Evolutionary conservation across 2,888 invertebrate species (phyloP), one percentile per base, ranked within the genome.

Genomic region (Anaspis maculata): DNA sequence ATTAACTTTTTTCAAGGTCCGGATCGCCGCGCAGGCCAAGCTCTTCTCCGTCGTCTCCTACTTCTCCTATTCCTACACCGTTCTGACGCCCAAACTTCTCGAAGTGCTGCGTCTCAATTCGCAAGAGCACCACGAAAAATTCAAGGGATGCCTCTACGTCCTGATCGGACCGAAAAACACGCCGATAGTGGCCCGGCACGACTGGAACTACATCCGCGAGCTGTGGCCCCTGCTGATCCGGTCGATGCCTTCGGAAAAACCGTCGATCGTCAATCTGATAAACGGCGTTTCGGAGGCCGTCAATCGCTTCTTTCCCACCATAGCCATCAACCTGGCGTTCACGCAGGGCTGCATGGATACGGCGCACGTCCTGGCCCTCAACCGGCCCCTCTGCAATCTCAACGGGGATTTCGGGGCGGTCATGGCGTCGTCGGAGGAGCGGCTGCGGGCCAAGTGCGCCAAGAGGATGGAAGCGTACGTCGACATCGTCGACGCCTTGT

Each of bases 181-280:
- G 3, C 75, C 80, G 1, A 63, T 90, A 4, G 63, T 82, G 2
- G 73, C 79, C 6, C 76, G 80, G 49, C 78, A 81, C 42, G 80
- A 87, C 58, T 94, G 90, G 89, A 69, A 76, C 4, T 72, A 79
- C 3, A 68, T 84, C 11, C 64, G 70, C 22, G 66, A 73, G 14
- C 60, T 92, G 1, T 91, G 91, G 89, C 84, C 88, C 0, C 77
- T 83, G 2, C 57, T 94, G 12, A 69, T 90, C 1, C 71, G 73
- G 35, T 81, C 88, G 1, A 79, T 80, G 41, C 79, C 87, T 27
- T 88, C 88, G 2, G 92, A 94, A 56, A 91, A 92, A 57, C 80
- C 81, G 1, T 84, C 83, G 24, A 81, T 90, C 30, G 76, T 85
- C 51, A 74, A 73, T 51, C 51, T 78, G 38, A 74, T 79, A 42